These are phyloP conservation scores for Gryllus longicercus DNA, from an alignment of 2,888 invertebrate genomes.

Conservation along the genomic window DNA sequence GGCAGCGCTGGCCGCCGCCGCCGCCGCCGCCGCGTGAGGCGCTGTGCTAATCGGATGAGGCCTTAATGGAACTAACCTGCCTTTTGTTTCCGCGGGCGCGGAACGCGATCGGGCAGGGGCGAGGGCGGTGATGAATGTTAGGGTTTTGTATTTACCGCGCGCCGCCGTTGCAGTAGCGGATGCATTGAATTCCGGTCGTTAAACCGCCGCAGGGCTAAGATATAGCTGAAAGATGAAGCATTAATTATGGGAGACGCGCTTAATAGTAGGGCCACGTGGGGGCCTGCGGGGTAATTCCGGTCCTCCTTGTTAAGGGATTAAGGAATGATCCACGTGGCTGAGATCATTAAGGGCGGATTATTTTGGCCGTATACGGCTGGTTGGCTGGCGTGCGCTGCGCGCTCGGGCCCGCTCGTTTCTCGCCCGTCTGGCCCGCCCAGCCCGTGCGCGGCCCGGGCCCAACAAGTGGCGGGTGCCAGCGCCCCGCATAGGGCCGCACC, in stretches of 20 bases:
- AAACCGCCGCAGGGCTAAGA: conserved; percentile 1
- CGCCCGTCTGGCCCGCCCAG: neutral
- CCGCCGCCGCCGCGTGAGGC: neutral
- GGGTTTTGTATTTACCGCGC: conserved; percentile 11
- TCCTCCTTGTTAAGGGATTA: conserved; percentile 6
- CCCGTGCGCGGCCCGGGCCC: neutral
- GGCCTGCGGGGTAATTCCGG: neutral
- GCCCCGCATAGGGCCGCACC: too few relatives aligned
- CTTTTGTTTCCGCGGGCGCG: conserved; percentile 3
- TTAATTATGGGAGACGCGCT: neutral
- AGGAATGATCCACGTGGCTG: conserved; percentile 5
- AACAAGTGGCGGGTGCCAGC: neutral
- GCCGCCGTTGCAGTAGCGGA: conserved; percentile 5
- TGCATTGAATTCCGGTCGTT: conserved; percentile 17
- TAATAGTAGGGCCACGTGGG: neutral
- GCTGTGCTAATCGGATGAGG: neutral
- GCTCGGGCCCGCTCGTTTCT: too few relatives aligned
- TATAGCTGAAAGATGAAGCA: conserved; percentile 8
- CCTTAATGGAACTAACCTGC: conserved; percentile 17
- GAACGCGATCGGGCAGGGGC: neutral
- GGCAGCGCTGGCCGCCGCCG: neutral
- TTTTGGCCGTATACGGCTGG: neutral
- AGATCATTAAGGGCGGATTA: conserved; percentile 17
- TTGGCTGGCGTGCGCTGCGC: too few relatives aligned
- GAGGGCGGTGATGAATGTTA: neutral